Evolutionary conservation across 2,797 vertebrate species (phyloP), one percentile per base, ranked within the genome.

Genomic region (Hybognathus amarus): DNA sequence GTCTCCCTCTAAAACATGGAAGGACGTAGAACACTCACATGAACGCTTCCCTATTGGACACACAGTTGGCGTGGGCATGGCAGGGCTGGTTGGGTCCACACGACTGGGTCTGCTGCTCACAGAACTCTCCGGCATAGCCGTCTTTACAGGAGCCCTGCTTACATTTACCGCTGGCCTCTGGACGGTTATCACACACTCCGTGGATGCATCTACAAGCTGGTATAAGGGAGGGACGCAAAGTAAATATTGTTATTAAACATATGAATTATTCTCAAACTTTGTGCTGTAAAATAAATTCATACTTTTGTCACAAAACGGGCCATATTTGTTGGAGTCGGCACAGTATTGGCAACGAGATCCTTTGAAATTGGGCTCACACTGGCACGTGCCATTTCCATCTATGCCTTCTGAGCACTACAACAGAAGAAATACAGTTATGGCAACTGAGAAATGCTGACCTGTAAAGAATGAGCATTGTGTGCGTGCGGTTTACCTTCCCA

Each of bases 271-370:
- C 33, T 1, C 12, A 45, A 75, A 69, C 17, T 5, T 4, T n/a
- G 24, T 33, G 33, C 7, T 6, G 18, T 42, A 8, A 54, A 47
- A 10, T 36, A 24, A 74, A 77, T n/a, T 84, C 93, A 92, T 93
- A 97, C 98, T 92, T 92, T 91, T 94, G 87, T 96, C 94, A 89
- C 98, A 99, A 17, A 27, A 91, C 18, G 93, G 94, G 61, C 98
- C 98, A 0, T 94, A 96, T 90, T 93, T 96, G 71, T 91, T 87
- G 40, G 92, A 84, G 38, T 95, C 89, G 0, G 93, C 90, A 89
- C 98, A 99, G 89, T 96, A 95, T 75, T 97, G 96, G 85, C 98
- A 99, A 1, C 8, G 93, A 0, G 94, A 97, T 8, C 98, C 98
- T 17, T 88, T 90, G 90, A 97, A 98, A 73, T 92, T 94, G 1